Evolutionary conservation across 2,113 vertebrate species (phyloP).

Genomic region (Neolamprologus longior): DNA sequence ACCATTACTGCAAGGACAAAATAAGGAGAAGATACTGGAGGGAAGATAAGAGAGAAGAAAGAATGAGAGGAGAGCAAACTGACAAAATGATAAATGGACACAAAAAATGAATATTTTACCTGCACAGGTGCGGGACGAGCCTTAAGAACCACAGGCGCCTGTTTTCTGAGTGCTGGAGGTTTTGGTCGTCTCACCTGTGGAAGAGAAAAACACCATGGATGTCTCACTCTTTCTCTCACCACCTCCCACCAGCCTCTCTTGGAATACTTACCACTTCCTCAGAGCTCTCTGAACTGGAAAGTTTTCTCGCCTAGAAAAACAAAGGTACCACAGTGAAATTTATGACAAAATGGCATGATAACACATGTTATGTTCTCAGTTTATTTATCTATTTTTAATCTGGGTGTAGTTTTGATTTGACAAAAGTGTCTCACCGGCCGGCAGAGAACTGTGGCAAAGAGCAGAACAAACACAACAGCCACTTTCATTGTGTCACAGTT

Average conservation of each 20-base stretch:
- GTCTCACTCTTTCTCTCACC: background rate
- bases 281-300: constrained; percentile 69
- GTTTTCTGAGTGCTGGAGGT: background rate
- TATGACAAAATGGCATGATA: background rate
- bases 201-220: background rate
- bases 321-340: background rate
- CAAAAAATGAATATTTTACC: constrained; percentile 19
- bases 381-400: background rate
- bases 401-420: background rate
- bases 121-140: background rate
- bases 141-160: background rate
- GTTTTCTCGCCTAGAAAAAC: constrained; percentile 46
- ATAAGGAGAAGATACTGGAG: background rate
- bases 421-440: constrained; percentile 58
- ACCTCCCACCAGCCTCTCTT: background rate
- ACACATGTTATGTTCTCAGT: background rate
- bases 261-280: constrained; percentile 60
- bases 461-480: constrained; percentile 63
- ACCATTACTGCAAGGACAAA: background rate
- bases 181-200: constrained; percentile 38
- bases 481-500: constrained; percentile 66
- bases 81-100: background rate
- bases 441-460: constrained; percentile 68
- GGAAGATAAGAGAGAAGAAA: background rate
- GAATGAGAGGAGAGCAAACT: background rate